Conservation (phyloP, 1,140 invertebrate genomes). For the Aplysia californica region DNA sequence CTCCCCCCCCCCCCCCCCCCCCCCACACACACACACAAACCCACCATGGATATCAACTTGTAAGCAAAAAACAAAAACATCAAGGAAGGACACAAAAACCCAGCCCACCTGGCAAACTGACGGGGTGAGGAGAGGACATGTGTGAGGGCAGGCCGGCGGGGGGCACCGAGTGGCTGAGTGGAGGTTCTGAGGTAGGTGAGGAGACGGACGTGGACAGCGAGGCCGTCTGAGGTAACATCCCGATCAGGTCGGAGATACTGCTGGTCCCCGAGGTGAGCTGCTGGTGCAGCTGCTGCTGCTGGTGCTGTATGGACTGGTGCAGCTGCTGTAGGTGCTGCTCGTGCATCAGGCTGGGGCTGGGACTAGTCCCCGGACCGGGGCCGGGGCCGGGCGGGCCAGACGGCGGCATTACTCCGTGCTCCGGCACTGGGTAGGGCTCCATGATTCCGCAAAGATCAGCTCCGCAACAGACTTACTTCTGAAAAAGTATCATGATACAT, state of each 20-base stretch:
- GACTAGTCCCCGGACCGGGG: background rate
- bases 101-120: background rate
- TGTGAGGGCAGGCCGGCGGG: background rate
- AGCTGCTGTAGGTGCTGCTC: slow-evolving; percentile 26
- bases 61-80: too few relatives aligned
- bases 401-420: slow-evolving; percentile 14
- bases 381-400: background rate
- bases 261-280: slow-evolving; percentile 11
- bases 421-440: slow-evolving; percentile 6
- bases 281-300: slow-evolving; percentile 22
- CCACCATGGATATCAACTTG: too few relatives aligned
- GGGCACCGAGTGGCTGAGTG: background rate
- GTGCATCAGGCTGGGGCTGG: too few relatives aligned
- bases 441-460: too few relatives aligned
- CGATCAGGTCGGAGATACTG: slow-evolving; percentile 26
- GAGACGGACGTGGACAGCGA: background rate
- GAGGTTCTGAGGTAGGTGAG: background rate
- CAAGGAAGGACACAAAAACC: too few relatives aligned
- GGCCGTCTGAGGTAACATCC: slow-evolving; percentile 26
- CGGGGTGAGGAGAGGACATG: background rate
- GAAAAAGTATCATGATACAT: too few relatives aligned
- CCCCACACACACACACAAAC: too few relatives aligned
- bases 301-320: slow-evolving; percentile 20
- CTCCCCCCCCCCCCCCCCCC: too few relatives aligned
- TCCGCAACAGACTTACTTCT: too few relatives aligned